phyloP scores from a whole-genome alignment of 64 coral and sea anemone species.

The Montipora foliosa region DNA sequence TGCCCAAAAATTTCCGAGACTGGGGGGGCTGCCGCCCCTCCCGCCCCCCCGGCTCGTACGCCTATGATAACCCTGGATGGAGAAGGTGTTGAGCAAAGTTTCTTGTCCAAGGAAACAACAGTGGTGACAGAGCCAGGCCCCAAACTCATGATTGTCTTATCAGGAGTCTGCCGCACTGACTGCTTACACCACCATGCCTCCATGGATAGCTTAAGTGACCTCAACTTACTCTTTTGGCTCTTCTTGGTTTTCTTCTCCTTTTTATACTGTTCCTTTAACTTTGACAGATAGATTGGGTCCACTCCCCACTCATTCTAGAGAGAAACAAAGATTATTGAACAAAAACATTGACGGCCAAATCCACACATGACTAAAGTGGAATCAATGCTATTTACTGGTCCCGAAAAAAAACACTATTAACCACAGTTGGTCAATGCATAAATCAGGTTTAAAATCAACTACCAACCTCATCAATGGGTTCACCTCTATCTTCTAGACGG shows the following conservation, averaged over 20 bases:
- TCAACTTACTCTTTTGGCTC: slow-evolving; percentile 87
- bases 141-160: too few relatives aligned
- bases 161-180: too few relatives aligned
- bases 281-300: slow-evolving; percentile 87
- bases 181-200: too few relatives aligned
- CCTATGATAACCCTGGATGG: too few relatives aligned
- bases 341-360: background rate
- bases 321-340: background rate
- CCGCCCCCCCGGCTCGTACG: too few relatives aligned
- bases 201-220: background rate
- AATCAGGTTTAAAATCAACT: background rate
- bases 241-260: slow-evolving; percentile 96
- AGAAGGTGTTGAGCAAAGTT: too few relatives aligned
- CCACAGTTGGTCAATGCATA: background rate
- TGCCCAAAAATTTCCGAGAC: too few relatives aligned
- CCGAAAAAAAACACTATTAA: background rate
- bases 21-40: too few relatives aligned
- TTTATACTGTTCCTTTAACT: slow-evolving; percentile 97
- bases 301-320: slow-evolving; percentile 98
- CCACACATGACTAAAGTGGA: background rate
- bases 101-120: too few relatives aligned
- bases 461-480: slow-evolving; percentile 12
- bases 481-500: background rate
- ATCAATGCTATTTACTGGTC: background rate
- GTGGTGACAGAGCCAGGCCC: too few relatives aligned